Evolutionary conservation across 2,113 vertebrate genomes (phyloP).

Genomic region (Alces alces): DNA sequence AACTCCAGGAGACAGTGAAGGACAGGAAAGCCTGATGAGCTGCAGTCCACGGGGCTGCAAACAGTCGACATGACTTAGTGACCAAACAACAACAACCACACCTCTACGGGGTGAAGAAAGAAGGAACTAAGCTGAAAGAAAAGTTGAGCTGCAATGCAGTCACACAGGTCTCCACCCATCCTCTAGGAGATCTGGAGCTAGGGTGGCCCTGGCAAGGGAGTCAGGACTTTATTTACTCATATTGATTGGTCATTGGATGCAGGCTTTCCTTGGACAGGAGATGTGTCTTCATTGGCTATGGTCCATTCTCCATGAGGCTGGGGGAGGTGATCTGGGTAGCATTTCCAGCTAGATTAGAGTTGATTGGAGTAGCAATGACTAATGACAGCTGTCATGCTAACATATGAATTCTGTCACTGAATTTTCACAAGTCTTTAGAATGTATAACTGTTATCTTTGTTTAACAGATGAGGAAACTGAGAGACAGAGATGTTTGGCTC

Average conservation of each 20-base stretch:
- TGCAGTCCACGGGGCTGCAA: background rate
- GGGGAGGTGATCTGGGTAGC: background rate
- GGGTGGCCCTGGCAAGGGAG: background rate
- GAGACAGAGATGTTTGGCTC: background rate
- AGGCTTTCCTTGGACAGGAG: background rate
- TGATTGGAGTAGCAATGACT: background rate
- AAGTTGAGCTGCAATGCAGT: background rate
- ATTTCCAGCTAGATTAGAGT: background rate
- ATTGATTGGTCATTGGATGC: background rate
- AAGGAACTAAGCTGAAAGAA: background rate
- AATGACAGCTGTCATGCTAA: background rate
- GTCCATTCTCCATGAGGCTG: background rate
- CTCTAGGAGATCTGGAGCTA: background rate
- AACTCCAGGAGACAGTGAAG: background rate
- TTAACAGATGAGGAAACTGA: background rate
- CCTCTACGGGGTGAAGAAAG: background rate
- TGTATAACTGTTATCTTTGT: background rate
- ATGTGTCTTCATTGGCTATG: background rate
- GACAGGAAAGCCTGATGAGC: background rate
- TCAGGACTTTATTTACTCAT: background rate
- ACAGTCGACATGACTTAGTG: background rate
- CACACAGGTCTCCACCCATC: background rate
- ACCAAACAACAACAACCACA: background rate
- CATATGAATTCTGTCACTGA: background rate
- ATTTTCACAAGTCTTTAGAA: background rate